Evolutionary conservation across 2,888 invertebrate genomes (phyloP).

Genomic region (Acleris emargana): DNA sequence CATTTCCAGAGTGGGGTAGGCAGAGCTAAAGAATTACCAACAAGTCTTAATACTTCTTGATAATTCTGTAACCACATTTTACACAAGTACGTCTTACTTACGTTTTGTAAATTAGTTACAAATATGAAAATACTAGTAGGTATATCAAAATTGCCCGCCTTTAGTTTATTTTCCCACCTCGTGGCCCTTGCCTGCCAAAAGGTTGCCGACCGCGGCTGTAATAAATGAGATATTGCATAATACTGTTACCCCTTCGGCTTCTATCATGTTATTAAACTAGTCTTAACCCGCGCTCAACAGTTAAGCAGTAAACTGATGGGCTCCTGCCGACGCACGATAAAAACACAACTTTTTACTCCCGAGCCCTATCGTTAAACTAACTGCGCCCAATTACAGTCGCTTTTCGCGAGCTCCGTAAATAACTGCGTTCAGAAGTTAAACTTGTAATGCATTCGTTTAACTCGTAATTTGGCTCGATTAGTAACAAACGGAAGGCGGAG

Average conservation of each 20-base stretch:
- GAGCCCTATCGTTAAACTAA: slow-evolving; percentile 41
- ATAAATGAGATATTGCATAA: no score
- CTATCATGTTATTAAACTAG: slow-evolving; percentile 9
- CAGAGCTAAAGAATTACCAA: no score
- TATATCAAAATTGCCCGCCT: no score
- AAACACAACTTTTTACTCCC: slow-evolving; percentile 38
- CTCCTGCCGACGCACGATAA: slow-evolving; percentile 37
- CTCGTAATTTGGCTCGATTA: slow-evolving; percentile 35
- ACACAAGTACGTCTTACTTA: no score
- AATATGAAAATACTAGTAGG: no score
- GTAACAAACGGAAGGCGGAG: slow-evolving; percentile 31
- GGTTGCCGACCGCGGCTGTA: no score
- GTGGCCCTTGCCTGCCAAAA: no score
- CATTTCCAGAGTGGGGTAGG: no score
- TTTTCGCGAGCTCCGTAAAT: slow-evolving; percentile 39
- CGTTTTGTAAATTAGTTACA: no score
- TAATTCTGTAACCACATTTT: no score
- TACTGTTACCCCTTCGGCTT: neutral
- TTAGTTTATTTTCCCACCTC: no score
- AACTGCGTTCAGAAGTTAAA: slow-evolving; percentile 38
- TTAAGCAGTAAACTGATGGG: slow-evolving; percentile 36
- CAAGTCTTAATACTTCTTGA: no score
- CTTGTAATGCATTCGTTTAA: slow-evolving; percentile 36
- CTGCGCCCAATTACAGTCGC: slow-evolving; percentile 38
- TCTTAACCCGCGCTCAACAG: slow-evolving; percentile 12